Evolutionary conservation across 2,888 invertebrate genomes (phyloP).

Genomic region (Alcis repandata): DNA sequence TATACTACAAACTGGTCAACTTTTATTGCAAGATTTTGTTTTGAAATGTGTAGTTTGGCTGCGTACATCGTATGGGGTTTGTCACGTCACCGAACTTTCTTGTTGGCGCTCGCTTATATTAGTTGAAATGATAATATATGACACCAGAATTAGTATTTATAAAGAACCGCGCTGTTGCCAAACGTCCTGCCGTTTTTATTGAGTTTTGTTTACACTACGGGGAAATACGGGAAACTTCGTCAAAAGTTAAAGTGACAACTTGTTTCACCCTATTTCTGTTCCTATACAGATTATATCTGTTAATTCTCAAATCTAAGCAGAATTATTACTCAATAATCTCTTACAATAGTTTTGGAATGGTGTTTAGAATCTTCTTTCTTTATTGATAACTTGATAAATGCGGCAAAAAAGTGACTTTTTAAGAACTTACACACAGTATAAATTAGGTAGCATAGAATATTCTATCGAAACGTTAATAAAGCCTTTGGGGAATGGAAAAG

Average conservation of each 20-base stretch:
- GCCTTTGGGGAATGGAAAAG: too few species aligned
- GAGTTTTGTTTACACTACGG: conserved; percentile 1
- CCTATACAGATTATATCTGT: neutral
- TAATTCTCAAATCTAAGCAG: neutral
- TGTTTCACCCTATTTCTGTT: conserved; percentile 1
- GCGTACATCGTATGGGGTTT: conserved; percentile 74
- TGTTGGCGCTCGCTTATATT: conserved; percentile 63
- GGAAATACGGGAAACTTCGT: neutral
- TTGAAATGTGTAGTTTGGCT: conserved; percentile 49
- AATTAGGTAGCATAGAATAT: neutral
- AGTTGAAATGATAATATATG: conserved; percentile 49
- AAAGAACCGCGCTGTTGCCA: conserved; percentile 51
- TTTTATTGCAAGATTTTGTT: conserved; percentile 1
- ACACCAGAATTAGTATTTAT: conserved; percentile 53
- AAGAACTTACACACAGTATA: too few species aligned
- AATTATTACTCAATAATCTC: neutral
- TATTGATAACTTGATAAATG: neutral
- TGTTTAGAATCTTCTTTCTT: neutral
- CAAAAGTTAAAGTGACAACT: conserved; percentile 3
- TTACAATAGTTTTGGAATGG: neutral
- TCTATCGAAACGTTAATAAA: too few species aligned
- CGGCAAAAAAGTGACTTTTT: too few species aligned
- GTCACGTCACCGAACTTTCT: conserved; percentile 86
- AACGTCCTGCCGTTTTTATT: conserved; percentile 29
- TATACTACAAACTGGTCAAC: neutral